phyloP scores from a whole-genome alignment of 2,113 vertebrate species.

The Mirounga angustirostris region DNA sequence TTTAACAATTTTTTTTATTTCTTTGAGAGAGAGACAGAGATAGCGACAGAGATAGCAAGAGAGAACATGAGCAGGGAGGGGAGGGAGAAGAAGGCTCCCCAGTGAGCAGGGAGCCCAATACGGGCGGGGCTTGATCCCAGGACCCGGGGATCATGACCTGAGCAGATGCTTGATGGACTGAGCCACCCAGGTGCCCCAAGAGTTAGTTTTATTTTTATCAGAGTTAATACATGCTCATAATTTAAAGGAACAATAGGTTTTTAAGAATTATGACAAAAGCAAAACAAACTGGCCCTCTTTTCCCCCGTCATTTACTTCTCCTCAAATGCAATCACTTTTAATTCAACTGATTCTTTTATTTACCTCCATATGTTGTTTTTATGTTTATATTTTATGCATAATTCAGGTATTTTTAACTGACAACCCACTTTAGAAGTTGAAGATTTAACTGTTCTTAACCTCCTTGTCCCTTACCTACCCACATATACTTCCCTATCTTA shows the following conservation, averaged over 20 bases:
- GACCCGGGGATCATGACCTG: too few relatives aligned
- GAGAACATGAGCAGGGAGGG: too few relatives aligned
- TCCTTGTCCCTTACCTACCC: neutral
- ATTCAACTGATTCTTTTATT: neutral
- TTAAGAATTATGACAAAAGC: conserved; percentile 35
- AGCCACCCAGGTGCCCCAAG: neutral
- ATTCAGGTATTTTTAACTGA: conserved; percentile 28
- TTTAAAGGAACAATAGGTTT: neutral
- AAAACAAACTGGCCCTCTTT: neutral
- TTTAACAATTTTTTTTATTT: too few relatives aligned
- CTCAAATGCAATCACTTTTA: neutral
- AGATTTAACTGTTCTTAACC: conserved; percentile 50
- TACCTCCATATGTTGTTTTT: neutral
- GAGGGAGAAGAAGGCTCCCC: too few relatives aligned
- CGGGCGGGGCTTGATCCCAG: too few relatives aligned
- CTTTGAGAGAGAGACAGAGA: too few relatives aligned
- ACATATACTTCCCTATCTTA: neutral
- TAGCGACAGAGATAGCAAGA: too few relatives aligned
- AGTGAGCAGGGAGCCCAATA: too few relatives aligned
- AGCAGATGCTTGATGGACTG: too few relatives aligned
- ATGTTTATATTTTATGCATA: neutral
- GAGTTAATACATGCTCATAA: neutral
- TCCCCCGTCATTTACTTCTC: neutral
- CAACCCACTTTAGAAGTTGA: neutral
- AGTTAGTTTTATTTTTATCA: neutral